Evolutionary conservation across 2,888 invertebrate species (phyloP).

Genomic region (Acheta domesticus): DNA sequence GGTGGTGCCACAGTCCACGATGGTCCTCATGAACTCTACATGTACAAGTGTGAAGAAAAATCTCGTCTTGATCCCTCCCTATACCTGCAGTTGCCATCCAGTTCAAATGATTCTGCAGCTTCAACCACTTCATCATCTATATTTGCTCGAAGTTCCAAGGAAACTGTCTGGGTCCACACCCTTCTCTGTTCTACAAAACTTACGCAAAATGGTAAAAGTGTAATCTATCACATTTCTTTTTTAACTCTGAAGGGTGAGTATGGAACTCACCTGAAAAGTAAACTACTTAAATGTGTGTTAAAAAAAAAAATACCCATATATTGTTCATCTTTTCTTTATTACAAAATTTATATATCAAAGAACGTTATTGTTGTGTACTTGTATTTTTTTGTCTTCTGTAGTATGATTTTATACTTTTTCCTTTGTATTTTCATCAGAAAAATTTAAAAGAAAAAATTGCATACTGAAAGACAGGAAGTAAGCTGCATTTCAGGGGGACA

Average conservation of each 20-base stretch:
- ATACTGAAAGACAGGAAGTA: too few relatives aligned
- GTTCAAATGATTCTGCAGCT: slow-evolving; percentile 52
- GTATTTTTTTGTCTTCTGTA: too few relatives aligned
- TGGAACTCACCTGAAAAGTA: too few relatives aligned
- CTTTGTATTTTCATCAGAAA: too few relatives aligned
- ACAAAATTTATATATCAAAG: too few relatives aligned
- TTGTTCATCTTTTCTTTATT: too few relatives aligned
- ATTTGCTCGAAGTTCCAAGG: slow-evolving; percentile 79
- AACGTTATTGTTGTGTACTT: too few relatives aligned
- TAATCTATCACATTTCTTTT: slow-evolving; percentile 21
- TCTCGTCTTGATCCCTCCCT: slow-evolving; percentile 60
- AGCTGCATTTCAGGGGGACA: too few relatives aligned
- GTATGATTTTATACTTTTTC: too few relatives aligned
- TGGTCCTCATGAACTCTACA: slow-evolving; percentile 82
- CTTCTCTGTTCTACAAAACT: slow-evolving; percentile 92
- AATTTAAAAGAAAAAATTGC: too few relatives aligned
- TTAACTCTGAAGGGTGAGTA: too few relatives aligned
- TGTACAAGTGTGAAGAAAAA: slow-evolving; percentile 89
- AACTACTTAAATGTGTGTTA: slow-evolving; percentile 20
- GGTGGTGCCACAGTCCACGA: slow-evolving; percentile 87
- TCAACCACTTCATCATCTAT: slow-evolving; percentile 31
- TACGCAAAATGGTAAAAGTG: slow-evolving; percentile 78
- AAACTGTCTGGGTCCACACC: slow-evolving; percentile 76
- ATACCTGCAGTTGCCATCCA: slow-evolving; percentile 52
- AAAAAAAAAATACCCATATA: too few relatives aligned